Percentiles rank a stretch among this genome's conserved stretches.
Conservation (phyloP, 2,113 vertebrate genomes). For the Zosterops pallidus region DNA sequence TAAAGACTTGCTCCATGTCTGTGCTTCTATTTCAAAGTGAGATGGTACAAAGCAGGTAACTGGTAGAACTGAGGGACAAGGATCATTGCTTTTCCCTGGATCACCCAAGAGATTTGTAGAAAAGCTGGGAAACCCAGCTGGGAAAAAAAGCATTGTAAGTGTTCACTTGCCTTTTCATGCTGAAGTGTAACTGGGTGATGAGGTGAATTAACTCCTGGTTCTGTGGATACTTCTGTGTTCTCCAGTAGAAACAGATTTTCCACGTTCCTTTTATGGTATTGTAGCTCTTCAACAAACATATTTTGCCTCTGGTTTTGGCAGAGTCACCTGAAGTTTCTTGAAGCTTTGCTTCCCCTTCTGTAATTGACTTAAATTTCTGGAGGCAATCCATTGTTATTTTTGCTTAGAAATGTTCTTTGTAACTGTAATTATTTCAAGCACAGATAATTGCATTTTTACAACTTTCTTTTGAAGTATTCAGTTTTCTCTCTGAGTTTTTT, state of each 20-base stretch:
- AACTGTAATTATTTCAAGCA: constrained; percentile 28
- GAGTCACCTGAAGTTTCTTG: not conserved
- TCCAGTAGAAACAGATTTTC: not conserved
- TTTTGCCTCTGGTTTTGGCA: constrained; percentile 7
- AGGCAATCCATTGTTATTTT: not conserved
- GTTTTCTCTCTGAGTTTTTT: not conserved
- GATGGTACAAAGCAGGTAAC: not conserved
- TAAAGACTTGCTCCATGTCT: not conserved
- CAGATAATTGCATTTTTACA: not conserved
- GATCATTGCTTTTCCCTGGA: not conserved
- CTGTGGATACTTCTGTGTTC: not conserved
- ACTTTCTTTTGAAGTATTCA: not conserved
- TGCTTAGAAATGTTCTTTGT: not conserved
- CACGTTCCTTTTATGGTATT: not conserved
- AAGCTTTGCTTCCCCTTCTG: not conserved
- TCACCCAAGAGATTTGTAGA: not conserved
- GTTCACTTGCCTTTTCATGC: not conserved
- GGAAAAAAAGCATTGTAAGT: not conserved
- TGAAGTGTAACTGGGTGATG: not conserved
- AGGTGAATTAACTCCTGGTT: not conserved
- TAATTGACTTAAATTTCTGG: constrained; percentile 3
- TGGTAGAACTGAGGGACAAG: not conserved
- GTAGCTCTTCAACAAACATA: not conserved
- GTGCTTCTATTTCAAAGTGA: not conserved
- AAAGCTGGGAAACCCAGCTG: not conserved